Percentiles rank a stretch among this genome's conserved stretches.
Conservation (phyloP, 2,113 vertebrate genomes). For the Phyllostomus hastatus region DNA sequence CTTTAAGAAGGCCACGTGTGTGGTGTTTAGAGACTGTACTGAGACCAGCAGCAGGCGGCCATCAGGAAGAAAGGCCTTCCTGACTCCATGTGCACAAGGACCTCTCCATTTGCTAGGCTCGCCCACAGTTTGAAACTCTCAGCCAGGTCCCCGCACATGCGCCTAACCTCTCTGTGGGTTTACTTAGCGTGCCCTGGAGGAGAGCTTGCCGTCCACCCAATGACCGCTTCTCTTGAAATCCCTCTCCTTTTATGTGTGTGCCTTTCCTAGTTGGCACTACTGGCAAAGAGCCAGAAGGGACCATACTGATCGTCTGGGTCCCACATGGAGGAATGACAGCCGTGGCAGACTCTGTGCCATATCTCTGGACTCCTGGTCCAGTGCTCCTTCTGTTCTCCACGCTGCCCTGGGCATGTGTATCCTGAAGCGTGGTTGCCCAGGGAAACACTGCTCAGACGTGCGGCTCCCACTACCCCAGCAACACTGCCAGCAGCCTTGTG, state of each 20-base stretch:
- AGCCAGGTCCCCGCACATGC: too few relatives aligned
- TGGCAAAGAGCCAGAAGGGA: background rate
- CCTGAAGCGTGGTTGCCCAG: background rate
- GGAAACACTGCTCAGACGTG: background rate
- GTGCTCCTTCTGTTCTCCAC: background rate
- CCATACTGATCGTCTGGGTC: background rate
- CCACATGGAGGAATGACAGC: background rate
- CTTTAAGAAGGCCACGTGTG: background rate
- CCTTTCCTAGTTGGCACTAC: background rate
- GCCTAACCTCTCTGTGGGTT: accelerated
- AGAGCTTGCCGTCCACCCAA: background rate
- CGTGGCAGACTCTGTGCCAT: background rate
- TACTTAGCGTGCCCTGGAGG: background rate
- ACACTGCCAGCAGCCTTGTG: background rate
- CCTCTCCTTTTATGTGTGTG: background rate
- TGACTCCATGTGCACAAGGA: accelerated
- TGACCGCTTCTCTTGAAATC: background rate
- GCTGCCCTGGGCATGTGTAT: accelerated
- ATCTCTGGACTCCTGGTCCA: background rate
- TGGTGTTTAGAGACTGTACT: background rate
- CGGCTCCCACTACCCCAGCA: background rate
- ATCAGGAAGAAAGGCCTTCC: background rate
- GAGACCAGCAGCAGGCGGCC: background rate
- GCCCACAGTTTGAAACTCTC: background rate
- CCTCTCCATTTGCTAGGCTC: background rate